Conservation (phyloP, 2,888 invertebrate species). For the Lepas anatifera region DNA sequence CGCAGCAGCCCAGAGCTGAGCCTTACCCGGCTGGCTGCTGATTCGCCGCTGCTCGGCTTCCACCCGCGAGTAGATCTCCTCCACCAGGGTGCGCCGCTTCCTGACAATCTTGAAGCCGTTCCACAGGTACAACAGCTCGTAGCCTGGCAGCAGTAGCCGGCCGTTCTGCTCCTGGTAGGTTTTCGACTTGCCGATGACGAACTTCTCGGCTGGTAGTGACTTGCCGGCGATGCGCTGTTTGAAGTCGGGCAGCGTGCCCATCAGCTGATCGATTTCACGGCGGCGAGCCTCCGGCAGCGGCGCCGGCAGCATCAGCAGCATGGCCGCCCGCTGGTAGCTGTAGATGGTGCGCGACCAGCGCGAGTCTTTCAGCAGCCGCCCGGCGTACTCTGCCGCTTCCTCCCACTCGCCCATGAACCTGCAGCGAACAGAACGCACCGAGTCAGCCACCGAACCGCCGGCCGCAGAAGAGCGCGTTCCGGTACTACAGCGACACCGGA, state of each 20-base stretch:
- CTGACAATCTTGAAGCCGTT: slow-evolving; percentile 75
- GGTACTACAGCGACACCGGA: not conserved
- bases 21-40: slow-evolving; percentile 30
- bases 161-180: slow-evolving; percentile 63
- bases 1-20: no score
- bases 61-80: slow-evolving; percentile 47
- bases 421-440: slow-evolving; percentile 31
- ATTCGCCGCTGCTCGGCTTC: slow-evolving; percentile 39
- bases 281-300: not conserved
- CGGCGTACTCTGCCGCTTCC: slow-evolving; percentile 58
- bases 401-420: slow-evolving; percentile 46
- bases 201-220: slow-evolving; percentile 94
- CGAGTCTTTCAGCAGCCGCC: slow-evolving; percentile 57
- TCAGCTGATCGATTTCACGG: not conserved
- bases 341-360: slow-evolving; percentile 89
- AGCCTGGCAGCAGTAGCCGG: slow-evolving; percentile 60
- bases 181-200: slow-evolving; percentile 71
- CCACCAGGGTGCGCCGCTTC: slow-evolving; percentile 46
- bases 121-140: slow-evolving; percentile 86
- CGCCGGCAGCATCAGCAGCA: slow-evolving; percentile 55
- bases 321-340: slow-evolving; percentile 74
- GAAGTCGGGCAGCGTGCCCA: slow-evolving; percentile 43
- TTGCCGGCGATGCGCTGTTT: slow-evolving; percentile 90
- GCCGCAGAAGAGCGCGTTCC: slow-evolving; percentile 20
- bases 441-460: no score